Base-by-base conservation (phyloP, 2,113 vertebrate genomes). In the Perca fluviatilis region DNA sequence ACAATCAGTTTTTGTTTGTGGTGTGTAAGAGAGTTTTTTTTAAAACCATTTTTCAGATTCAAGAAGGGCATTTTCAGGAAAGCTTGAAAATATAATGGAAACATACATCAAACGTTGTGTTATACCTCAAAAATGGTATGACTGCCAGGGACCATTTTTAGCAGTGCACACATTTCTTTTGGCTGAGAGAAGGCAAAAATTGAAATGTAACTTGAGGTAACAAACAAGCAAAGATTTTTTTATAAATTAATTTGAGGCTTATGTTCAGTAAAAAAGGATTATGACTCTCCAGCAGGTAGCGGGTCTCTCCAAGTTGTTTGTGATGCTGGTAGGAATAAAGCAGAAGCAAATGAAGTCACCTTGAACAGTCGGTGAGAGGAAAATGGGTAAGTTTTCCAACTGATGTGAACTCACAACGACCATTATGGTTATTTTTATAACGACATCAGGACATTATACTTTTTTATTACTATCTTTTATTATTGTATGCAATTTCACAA, bases 171-270 rank as follows among this genome's bases (percentile, higher is more conserved):
- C 43, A 66, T 27, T 43, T 83, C 6, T 54, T 64, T 14, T 27
- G 67, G 16, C 25, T 66, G 27, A 70, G 23, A 79, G 46, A 77
- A 23, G 11, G 21, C n/a, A 58, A 62, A 62, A 46, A 40, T 36
- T 25, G 4, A 74, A 68, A 66, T 60, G n/a, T 21, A 33, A 74
- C 74, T 47, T n/a, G 7, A 65, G 69, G 56, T 36, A 27, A 54
- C 43, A 77, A 73, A 76, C 49, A 47, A 51, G 61, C 47, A 36
- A 25, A 79, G 50, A 79, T 11, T 50, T 11, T 54, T 78, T 62
- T n/a, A 65, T 47, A 60, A 23, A 66, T 50, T 71, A 49, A 65
- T 50, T 65, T 69, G 23, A 68, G 63, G 80, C 66, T 68, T 62
- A 66, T 50, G 77, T 62, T 58, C 7, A 57, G 18, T 8, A 66